These are phyloP conservation scores for Cyprinus carpio DNA, from an alignment of 2,113 vertebrate genomes.

Conservation along the genomic window DNA sequence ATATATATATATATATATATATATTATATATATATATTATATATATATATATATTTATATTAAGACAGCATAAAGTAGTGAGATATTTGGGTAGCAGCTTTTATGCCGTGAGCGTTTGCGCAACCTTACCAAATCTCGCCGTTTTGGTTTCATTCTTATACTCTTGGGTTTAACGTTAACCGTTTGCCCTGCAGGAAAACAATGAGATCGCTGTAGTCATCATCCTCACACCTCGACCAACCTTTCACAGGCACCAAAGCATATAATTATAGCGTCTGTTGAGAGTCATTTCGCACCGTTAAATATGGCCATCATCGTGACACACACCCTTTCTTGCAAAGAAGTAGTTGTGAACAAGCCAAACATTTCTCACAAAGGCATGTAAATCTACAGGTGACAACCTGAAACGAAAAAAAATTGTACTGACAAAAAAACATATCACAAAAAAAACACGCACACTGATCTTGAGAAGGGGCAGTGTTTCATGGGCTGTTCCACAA, in stretches of 20 bases:
- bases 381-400: background rate
- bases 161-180: background rate
- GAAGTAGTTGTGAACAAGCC: background rate
- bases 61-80: background rate
- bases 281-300: too few relatives aligned
- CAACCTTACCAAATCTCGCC: background rate
- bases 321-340: background rate
- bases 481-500: background rate
- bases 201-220: background rate
- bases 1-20: too few relatives aligned
- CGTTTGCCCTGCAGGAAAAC: background rate
- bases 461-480: background rate
- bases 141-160: background rate
- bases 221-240: background rate
- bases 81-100: background rate
- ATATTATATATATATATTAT: too few relatives aligned
- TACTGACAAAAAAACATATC: too few relatives aligned
- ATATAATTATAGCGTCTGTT: too few relatives aligned
- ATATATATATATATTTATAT: too few relatives aligned
- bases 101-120: background rate
- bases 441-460: background rate
- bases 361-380: background rate
- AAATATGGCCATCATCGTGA: background rate
- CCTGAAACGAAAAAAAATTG: too few relatives aligned
- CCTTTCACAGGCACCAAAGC: background rate